phyloP scores from a whole-genome alignment of 2,797 vertebrate species.

The Petrocephalus sullivani region DNA sequence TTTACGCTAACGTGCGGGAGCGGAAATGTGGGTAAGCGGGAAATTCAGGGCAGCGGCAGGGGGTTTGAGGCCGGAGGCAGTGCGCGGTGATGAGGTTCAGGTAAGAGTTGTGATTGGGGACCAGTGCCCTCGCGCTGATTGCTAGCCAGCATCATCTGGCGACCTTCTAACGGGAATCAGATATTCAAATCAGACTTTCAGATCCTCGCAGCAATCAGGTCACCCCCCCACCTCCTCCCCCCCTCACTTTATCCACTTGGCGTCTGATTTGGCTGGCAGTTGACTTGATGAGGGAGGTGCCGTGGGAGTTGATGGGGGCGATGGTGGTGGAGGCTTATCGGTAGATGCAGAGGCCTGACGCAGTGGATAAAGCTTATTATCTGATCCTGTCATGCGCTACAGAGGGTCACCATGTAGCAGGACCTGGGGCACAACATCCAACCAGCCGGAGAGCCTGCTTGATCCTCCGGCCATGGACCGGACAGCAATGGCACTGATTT shows the following conservation, averaged over 20 bases:
- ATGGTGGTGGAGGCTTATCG: slow-evolving; percentile 38
- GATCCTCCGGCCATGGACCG: not conserved
- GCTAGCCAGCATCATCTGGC: slow-evolving; percentile 13
- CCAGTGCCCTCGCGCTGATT: not conserved
- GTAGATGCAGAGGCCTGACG: slow-evolving; percentile 30
- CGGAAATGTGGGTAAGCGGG: not conserved
- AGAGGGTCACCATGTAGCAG: not conserved
- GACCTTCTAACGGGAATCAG: slow-evolving; percentile 36
- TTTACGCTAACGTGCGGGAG: not conserved
- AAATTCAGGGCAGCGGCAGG: not conserved
- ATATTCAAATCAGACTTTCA: slow-evolving; percentile 38
- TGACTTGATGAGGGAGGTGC: slow-evolving; percentile 44
- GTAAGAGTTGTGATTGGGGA: slow-evolving; percentile 9
- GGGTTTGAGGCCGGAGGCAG: not conserved
- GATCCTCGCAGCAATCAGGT: slow-evolving; percentile 25
- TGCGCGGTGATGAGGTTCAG: not conserved
- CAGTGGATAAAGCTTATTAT: slow-evolving; percentile 42
- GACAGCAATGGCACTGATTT: too few relatives aligned
- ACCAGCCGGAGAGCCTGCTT: not conserved
- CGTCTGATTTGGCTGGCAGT: slow-evolving; percentile 34
- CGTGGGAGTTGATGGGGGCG: not conserved
- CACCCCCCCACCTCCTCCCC: slow-evolving; percentile 6
- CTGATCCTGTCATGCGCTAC: slow-evolving; percentile 26
- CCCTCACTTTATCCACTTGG: slow-evolving; percentile 15
- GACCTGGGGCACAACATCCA: not conserved